Conservation (phyloP, 92 coral and sea anemone genomes). For the Phenganax stokvisi region DNA sequence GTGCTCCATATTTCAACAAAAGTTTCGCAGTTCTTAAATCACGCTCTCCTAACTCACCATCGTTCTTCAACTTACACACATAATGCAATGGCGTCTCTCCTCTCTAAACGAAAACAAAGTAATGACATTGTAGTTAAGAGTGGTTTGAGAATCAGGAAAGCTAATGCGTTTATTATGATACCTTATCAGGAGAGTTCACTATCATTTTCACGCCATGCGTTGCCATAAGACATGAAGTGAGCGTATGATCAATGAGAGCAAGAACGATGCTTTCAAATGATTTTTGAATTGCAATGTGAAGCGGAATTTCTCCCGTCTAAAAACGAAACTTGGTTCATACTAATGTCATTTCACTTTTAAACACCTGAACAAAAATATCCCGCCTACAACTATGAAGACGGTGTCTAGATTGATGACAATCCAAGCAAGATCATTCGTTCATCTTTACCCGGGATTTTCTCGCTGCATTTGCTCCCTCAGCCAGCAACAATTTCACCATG, state of each 20-base stretch:
- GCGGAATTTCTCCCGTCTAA: conserved; percentile 93
- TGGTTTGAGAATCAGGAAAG: too few relatives aligned
- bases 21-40: conserved; percentile 64
- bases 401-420: too few relatives aligned
- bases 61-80: conserved; percentile 60
- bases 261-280: conserved; percentile 25
- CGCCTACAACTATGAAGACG: too few relatives aligned
- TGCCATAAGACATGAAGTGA: background rate
- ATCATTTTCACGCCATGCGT: conserved; percentile 11
- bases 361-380: background rate
- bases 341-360: background rate
- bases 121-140: background rate
- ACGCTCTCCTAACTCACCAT: conserved; percentile 35
- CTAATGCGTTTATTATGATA: background rate
- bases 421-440: background rate
- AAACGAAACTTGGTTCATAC: background rate
- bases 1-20: conserved; percentile 72
- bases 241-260: conserved; percentile 18
- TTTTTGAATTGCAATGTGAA: conserved; percentile 77
- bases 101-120: conserved; percentile 46
- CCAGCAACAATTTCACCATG: conserved; percentile 63
- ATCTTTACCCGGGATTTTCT: conserved; percentile 79
- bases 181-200: conserved; percentile 24
- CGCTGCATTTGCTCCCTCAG: conserved; percentile 88
- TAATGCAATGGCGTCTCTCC: conserved; percentile 96